Base-by-base conservation (phyloP, 2,888 invertebrate genomes). In the Xestia sexstrigata region DNA sequence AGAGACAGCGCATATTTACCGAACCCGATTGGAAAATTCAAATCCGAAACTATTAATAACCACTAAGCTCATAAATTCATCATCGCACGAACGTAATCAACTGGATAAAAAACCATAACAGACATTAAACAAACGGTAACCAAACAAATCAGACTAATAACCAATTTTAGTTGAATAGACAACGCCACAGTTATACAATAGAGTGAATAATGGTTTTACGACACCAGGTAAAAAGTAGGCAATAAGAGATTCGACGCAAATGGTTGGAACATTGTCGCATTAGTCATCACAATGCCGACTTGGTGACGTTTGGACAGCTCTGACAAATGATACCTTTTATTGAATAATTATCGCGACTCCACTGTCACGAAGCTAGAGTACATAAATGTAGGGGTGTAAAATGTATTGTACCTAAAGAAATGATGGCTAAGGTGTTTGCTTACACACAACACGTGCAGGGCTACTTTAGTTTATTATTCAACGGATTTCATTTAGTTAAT, bases 301-400 rank as follows among this genome's bases (percentile, higher is more conserved):
- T 94, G 94, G 90, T 93, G 95, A 95, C 95, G 91, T 94, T 95
- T 92, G 93, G 95, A 95, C 95, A 93, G 92, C 89, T 88, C 88
- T 95, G 95, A 96, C 95, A 95, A 96, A 96, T 96, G 93, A 94
- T 93, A 89, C 91, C 94, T 94, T 95, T 95, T 95, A 96, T 95
- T 96, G 95, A 96, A 96, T 96, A 95, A 96, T 96, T 95, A 95
- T 94, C 91, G 89, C 88, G 89, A 82, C 88, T 88, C 81, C 81
- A 90, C 85, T 90, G 92, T 91, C 91, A 92, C 90, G 90, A 91
- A 92, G 90, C 89, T 90, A 66, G 67, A 92, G 89, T 91, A 82
- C 66, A 81, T 82, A 90, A 93, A 93, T 92, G 89, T 90, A 90
- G 78, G 82, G 81, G 63, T 74, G 66, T 72, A 49, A 55, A 26